Evolutionary conservation across 1,140 invertebrate species (phyloP), one percentile per base, ranked within the genome.

Genomic region (Ostrea edulis): DNA sequence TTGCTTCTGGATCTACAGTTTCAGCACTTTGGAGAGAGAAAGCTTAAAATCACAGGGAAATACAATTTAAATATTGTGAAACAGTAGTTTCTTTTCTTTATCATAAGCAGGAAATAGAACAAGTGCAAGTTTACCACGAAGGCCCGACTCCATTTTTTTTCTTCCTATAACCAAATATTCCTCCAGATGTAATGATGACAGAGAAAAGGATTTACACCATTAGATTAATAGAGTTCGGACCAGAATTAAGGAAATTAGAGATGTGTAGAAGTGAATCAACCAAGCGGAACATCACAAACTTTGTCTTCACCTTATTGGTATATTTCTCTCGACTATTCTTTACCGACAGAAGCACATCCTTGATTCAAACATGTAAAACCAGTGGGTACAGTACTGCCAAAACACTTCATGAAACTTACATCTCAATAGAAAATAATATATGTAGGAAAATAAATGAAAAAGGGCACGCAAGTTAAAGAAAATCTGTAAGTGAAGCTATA

Each of bases 101-200:
- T 77, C 7, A 35, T 29, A 9, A 29, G 17, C 25, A 77, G 68
- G 68, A 77, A 77, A 77, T 77, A 12, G 29, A 77, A 77, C 25
- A 77, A 14, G 68, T 77, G 68, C 68, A 77, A 77, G n/a, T 77
- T 77, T 77, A 77, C 68, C 68, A 77, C 68, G 29, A 77, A 77
- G 68, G 68, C 68, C 29, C 68, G 68, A 77, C 68, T 77, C 68
- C 68, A 77, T 77, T 77, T 22, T 77, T 77, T 77, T 35, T 77
- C 68, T 77, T 77, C 68, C 68, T 77, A 77, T 77, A 77, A 77
- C 68, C 68, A 77, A 77, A 77, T 77, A 77, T 77, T 77, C 68
- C 68, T 77, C 68, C 68, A 77, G 25, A 77, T 77, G 68, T 14
- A 77, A 77, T 29, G 22, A 77, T 29, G 68, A 77, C 22, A 25